A percentile compares a stretch with the other conserved stretches of the same genome.
These are phyloP conservation scores for Gymnobelideus leadbeateri DNA, from an alignment of 2,113 vertebrate species.

Conservation along the genomic window DNA sequence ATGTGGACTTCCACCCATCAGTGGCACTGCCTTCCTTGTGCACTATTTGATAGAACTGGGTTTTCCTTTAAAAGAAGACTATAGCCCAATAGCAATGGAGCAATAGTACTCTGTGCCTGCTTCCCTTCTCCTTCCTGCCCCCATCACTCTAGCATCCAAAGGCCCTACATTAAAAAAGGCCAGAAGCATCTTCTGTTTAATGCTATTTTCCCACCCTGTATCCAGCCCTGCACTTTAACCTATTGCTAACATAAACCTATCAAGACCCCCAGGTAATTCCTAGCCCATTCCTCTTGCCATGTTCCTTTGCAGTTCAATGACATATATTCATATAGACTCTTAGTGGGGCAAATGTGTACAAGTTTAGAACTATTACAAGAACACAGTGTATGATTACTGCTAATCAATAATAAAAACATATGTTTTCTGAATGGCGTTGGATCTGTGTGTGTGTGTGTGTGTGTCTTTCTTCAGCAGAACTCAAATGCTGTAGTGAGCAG, in stretches of 20 bases:
- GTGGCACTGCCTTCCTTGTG: neutral
- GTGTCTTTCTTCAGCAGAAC: neutral
- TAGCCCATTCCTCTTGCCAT: neutral
- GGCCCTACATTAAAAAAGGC: neutral
- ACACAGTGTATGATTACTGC: neutral
- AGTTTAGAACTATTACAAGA: constrained; percentile 3
- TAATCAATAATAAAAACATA: neutral
- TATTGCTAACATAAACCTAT: neutral
- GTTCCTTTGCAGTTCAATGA: neutral
- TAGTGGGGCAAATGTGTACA: neutral
- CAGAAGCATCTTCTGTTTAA: constrained; percentile 6
- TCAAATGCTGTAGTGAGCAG: neutral
- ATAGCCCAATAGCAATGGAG: neutral
- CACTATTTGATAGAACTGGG: neutral
- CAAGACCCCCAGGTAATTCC: neutral
- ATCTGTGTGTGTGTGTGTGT: neutral
- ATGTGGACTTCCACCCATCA: neutral
- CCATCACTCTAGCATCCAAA: neutral
- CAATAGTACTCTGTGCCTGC: neutral
- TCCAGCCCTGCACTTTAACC: neutral
- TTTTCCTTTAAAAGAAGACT: neutral
- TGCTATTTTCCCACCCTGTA: neutral
- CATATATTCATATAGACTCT: neutral
- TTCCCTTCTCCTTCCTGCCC: neutral
- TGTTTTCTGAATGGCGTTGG: neutral